Conservation (phyloP, 1,140 invertebrate species). For the Cydia pomonella region DNA sequence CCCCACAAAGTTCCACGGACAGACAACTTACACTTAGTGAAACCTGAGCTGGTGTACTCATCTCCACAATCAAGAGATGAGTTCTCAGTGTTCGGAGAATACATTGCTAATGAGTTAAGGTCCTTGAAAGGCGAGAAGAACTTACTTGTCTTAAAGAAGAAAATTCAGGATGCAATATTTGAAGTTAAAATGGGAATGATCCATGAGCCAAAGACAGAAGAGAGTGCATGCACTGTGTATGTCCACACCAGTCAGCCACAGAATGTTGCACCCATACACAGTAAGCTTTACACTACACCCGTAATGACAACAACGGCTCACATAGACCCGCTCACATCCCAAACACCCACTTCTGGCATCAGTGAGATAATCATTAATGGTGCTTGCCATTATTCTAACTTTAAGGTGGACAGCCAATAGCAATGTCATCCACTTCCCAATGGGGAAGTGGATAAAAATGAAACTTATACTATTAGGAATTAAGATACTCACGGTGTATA, state of each 20-base stretch:
- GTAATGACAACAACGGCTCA: constrained; percentile 59
- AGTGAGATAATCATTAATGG: constrained; percentile 73
- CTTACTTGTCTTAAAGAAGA: constrained; percentile 71
- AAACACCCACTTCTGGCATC: constrained; percentile 63
- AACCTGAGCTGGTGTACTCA: constrained; percentile 54
- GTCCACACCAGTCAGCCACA: constrained; percentile 50
- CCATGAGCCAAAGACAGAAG: constrained; percentile 57
- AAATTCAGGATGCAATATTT: constrained; percentile 76
- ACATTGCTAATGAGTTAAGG: constrained; percentile 70
- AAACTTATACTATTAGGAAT: constrained; percentile 56
- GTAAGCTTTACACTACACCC: constrained; percentile 64
- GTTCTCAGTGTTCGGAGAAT: constrained; percentile 74
- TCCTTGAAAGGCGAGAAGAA: constrained; percentile 74
- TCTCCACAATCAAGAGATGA: constrained; percentile 61
- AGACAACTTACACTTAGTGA: constrained; percentile 55
- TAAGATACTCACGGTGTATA: constrained; percentile 40
- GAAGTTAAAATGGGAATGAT: constrained; percentile 77
- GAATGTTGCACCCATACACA: constrained; percentile 49
- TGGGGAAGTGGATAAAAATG: constrained; percentile 72
- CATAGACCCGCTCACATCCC: constrained; percentile 55
- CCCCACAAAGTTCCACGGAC: constrained; percentile 59
- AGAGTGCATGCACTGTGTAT: constrained; percentile 58
- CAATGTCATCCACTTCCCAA: constrained; percentile 70
- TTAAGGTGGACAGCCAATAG: constrained; percentile 75
- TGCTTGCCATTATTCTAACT: constrained; percentile 68